These are phyloP conservation scores for Dryobota labecula DNA, from an alignment of 2,888 invertebrate genomes.

Conservation along the genomic window DNA sequence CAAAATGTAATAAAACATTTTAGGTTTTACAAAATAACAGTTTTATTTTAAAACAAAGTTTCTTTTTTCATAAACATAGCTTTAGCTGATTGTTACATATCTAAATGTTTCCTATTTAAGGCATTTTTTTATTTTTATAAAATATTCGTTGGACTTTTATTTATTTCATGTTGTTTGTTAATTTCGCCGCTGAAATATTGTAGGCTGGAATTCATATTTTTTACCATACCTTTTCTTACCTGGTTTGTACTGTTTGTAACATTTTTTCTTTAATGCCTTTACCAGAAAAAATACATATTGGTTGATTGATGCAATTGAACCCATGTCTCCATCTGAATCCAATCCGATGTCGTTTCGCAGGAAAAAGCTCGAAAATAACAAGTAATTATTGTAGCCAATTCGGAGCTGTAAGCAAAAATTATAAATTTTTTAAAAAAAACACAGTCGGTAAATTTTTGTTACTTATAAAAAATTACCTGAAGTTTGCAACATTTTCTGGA, in stretches of 20 bases:
- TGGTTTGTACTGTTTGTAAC: neutral
- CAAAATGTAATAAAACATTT: conserved; percentile 13
- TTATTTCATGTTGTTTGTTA: neutral
- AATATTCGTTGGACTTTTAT: neutral
- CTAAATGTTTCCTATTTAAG: neutral
- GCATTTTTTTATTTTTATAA: conserved; percentile 11
- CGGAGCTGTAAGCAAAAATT: neutral
- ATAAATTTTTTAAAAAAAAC: neutral
- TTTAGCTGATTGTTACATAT: neutral
- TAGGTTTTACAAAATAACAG: conserved; percentile 5
- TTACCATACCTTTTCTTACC: neutral
- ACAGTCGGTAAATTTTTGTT: neutral
- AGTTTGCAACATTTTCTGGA: too few species aligned
- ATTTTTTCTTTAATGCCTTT: neutral
- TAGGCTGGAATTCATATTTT: neutral
- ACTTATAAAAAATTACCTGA: neutral
- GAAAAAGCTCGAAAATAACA: neutral
- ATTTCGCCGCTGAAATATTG: neutral
- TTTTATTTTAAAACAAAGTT: neutral
- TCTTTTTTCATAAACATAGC: neutral
- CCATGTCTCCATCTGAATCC: neutral
- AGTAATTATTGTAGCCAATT: neutral
- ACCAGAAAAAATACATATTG: neutral
- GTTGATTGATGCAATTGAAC: conserved; percentile 8
- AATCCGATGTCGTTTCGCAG: neutral